phyloP scores from a whole-genome alignment of 2,113 vertebrate species.

The Anguilla rostrata region DNA sequence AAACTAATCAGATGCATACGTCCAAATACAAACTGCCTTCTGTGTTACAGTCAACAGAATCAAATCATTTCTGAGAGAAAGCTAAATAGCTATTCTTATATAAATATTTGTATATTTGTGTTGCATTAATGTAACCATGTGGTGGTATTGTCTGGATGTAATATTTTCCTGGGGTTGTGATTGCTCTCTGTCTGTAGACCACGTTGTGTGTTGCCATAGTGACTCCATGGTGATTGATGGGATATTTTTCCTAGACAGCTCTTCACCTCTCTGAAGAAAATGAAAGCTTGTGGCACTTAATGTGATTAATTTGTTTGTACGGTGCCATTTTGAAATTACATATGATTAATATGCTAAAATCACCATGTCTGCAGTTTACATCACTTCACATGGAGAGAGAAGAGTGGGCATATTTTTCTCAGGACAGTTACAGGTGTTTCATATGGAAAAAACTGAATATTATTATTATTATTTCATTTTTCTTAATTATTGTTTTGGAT shows the following conservation, averaged over 20 bases:
- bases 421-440: conserved; percentile 36
- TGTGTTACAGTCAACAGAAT: neutral
- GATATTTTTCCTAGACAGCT: conserved; percentile 35
- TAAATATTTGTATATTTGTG: neutral
- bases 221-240: conserved; percentile 58
- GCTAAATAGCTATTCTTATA: neutral
- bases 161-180: conserved; percentile 16
- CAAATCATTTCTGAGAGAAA: neutral
- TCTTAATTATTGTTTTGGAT: conserved; percentile 36
- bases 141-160: conserved; percentile 15
- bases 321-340: conserved; percentile 27
- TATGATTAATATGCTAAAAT: conserved; percentile 33
- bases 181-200: conserved; percentile 29
- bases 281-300: conserved; percentile 37
- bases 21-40: neutral
- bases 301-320: conserved; percentile 56
- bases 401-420: conserved; percentile 40
- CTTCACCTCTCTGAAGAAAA: conserved; percentile 41
- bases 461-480: conserved; percentile 45
- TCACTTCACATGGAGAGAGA: conserved; percentile 47
- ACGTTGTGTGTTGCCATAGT: conserved; percentile 41
- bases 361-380: conserved; percentile 31
- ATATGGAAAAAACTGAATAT: conserved; percentile 39
- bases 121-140: neutral
- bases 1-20: neutral